Conservation (phyloP, 2,888 invertebrate genomes). For the Pinctada fucata region DNA sequence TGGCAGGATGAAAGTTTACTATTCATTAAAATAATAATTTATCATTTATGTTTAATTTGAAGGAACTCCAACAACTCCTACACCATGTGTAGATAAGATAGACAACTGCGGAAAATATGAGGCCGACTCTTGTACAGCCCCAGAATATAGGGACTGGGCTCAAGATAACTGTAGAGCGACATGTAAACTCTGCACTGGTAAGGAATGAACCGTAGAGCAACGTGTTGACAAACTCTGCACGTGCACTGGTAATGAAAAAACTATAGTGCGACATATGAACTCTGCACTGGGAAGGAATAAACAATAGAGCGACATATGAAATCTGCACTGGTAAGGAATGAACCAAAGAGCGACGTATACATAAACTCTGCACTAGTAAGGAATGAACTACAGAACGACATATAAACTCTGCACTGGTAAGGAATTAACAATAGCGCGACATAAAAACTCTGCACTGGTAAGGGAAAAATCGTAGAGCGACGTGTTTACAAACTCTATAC, state of each 20-base stretch:
- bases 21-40: no score
- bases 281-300: slow-evolving; percentile 46
- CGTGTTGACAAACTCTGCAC: no score
- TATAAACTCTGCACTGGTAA: no score
- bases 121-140: slow-evolving; percentile 46
- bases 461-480: no score
- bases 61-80: slow-evolving; percentile 57
- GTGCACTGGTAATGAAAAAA: slow-evolving; percentile 54
- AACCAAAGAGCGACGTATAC: slow-evolving; percentile 53
- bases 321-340: slow-evolving; percentile 48
- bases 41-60: not conserved
- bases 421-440: not conserved
- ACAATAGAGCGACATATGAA: no score
- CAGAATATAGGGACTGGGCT: slow-evolving; percentile 54
- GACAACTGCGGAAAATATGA: slow-evolving; percentile 54
- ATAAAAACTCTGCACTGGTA: no score
- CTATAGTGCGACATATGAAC: slow-evolving; percentile 55
- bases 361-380: slow-evolving; percentile 53
- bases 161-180: slow-evolving; percentile 54
- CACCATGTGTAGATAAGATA: slow-evolving; percentile 53
- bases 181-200: slow-evolving; percentile 56
- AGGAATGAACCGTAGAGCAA: not conserved
- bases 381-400: not conserved
- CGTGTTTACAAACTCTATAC: slow-evolving; percentile 33
- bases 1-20: no score